Evolutionary conservation across 2,113 vertebrate species (phyloP).

Genomic region (Conger conger): DNA sequence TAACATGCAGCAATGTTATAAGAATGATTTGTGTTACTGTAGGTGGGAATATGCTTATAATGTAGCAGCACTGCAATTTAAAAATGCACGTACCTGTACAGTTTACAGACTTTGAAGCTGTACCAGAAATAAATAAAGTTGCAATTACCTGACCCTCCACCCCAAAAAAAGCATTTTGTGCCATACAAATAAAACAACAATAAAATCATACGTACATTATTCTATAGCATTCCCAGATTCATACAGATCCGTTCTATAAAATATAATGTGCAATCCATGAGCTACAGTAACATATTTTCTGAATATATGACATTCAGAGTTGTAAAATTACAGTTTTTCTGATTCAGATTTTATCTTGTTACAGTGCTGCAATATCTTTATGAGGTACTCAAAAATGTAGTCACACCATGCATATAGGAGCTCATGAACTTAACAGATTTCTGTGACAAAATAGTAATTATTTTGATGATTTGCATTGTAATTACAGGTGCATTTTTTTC

Average conservation of each 20-base stretch:
- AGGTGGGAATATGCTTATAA: background rate
- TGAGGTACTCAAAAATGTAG: too few species aligned
- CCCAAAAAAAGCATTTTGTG: background rate
- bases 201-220: background rate
- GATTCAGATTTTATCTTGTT: background rate
- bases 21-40: too few species aligned
- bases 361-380: background rate
- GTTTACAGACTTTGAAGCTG: background rate
- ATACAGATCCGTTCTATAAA: background rate
- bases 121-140: background rate
- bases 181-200: background rate
- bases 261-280: background rate
- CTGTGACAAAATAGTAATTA: background rate
- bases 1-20: too few species aligned
- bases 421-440: too few species aligned
- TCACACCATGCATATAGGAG: too few species aligned
- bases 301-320: background rate
- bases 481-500: background rate
- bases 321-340: slow-evolving; percentile 17
- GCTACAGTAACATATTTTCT: background rate
- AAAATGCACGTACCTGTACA: background rate
- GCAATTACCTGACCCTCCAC: background rate
- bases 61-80: background rate
- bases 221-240: background rate
- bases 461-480: background rate